Evolutionary conservation across 2,113 vertebrate genomes (phyloP).

Genomic region (Pithys albifrons): DNA sequence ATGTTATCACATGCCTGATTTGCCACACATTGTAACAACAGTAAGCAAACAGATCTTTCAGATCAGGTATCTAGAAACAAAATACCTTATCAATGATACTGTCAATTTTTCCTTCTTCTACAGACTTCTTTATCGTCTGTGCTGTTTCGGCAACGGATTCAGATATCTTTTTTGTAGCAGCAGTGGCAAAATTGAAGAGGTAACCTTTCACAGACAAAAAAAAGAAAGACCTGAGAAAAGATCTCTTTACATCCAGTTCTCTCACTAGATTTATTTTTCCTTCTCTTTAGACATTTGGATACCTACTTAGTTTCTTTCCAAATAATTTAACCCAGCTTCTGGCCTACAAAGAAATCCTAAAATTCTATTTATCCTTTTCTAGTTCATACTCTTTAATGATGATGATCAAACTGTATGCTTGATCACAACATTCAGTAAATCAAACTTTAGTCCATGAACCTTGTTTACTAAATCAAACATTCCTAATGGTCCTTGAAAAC

Average conservation of each 20-base stretch:
- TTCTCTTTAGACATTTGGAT: not conserved
- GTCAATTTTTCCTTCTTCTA: conserved; percentile 96
- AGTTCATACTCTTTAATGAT: not conserved
- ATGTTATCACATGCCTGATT: not conserved
- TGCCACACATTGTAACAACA: not conserved
- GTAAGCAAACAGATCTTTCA: not conserved
- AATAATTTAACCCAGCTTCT: not conserved
- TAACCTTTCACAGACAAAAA: conserved; percentile 77
- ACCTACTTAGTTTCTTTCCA: not conserved
- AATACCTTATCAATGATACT: conserved; percentile 94
- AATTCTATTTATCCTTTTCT: not conserved
- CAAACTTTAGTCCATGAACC: not conserved
- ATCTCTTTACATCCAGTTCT: not conserved
- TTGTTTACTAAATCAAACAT: not conserved
- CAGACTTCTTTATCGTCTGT: conserved; percentile 93
- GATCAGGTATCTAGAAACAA: not conserved
- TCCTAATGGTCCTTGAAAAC: not conserved
- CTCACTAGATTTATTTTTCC: not conserved
- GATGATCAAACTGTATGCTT: not conserved
- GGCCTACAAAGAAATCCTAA: not conserved
- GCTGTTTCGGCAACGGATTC: conserved; percentile 92
- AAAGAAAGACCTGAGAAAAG: not conserved
- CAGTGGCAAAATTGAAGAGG: conserved; percentile 90
- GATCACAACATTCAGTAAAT: not conserved
- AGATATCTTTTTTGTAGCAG: conserved; percentile 91